Percentiles rank a stretch among this genome's conserved stretches.
These are phyloP conservation scores for Drosophila pseudotakahashii DNA, from an alignment of 2,888 invertebrate genomes.

Conservation along the genomic window DNA sequence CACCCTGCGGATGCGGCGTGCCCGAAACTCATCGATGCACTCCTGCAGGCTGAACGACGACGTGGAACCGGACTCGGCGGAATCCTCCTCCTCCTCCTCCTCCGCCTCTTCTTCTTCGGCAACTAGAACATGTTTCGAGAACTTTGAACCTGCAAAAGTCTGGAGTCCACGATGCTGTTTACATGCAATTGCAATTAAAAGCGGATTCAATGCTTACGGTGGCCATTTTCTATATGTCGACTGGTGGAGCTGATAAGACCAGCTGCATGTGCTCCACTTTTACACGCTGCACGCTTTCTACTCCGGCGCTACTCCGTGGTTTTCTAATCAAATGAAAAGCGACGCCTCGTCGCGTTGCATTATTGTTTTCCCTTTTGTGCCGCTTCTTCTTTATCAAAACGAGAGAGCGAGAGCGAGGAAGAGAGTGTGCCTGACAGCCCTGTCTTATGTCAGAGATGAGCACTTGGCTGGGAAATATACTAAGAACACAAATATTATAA, in stretches of 20 bases:
- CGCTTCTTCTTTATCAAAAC: constrained; percentile 72
- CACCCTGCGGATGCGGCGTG: constrained; percentile 77
- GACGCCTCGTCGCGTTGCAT: constrained; percentile 63
- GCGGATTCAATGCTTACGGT: constrained; percentile 48
- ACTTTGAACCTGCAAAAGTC: constrained; percentile 60
- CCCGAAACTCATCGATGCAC: constrained; percentile 82
- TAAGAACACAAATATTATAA: too few species aligned
- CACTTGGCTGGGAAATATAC: too few species aligned
- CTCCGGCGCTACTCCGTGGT: constrained; percentile 28
- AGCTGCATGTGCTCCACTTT: constrained; percentile 38
- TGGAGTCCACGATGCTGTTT: constrained; percentile 42
- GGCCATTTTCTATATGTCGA: constrained; percentile 47
- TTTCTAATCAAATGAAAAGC: constrained; percentile 58
- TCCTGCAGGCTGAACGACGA: constrained; percentile 82
- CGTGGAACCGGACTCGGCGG: constrained; percentile 69
- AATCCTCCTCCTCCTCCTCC: constrained; percentile 62
- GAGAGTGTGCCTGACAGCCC: constrained; percentile 20
- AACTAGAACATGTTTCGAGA: constrained; percentile 33
- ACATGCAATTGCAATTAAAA: constrained; percentile 13
- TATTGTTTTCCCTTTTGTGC: constrained; percentile 61
- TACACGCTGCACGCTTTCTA: constrained; percentile 75
- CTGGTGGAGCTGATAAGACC: constrained; percentile 46
- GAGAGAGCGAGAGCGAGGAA: constrained; percentile 2
- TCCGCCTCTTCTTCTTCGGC: constrained; percentile 33
- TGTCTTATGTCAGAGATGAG: constrained; percentile 1